Percentiles rank a stretch among this genome's conserved stretches.
These are phyloP conservation scores for Sinodicranocentrus sp. DNA, from an alignment of 2,888 invertebrate genomes.

Conservation along the genomic window DNA sequence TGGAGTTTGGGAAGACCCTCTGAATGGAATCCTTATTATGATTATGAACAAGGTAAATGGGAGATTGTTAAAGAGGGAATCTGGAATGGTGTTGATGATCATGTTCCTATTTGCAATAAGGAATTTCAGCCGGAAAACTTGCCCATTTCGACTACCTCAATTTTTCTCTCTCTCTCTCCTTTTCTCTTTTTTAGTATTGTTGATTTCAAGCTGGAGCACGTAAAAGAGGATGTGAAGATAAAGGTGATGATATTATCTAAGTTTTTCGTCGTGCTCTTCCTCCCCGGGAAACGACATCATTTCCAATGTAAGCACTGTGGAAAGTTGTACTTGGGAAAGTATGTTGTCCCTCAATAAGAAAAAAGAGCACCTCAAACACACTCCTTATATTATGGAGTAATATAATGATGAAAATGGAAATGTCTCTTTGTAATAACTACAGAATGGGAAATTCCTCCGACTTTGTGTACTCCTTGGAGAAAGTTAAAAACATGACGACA, in stretches of 20 bases:
- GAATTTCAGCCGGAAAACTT: constrained; percentile 26
- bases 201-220: constrained; percentile 12
- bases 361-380: too few relatives aligned
- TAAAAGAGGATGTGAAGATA: background rate
- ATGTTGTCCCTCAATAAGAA: constrained; percentile 19
- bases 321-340: background rate
- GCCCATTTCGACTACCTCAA: constrained; percentile 5
- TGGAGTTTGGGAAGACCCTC: constrained; percentile 4
- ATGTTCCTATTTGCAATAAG: constrained; percentile 49
- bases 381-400: constrained; percentile 7
- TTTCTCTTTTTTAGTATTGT: background rate
- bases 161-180: background rate
- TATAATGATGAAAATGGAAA: constrained; percentile 45
- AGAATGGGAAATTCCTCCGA: constrained; percentile 47
- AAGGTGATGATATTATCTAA: constrained; percentile 11
- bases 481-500: too few relatives aligned
- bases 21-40: constrained; percentile 42
- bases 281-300: background rate
- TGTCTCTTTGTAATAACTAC: constrained; percentile 42
- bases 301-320: background rate
- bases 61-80: constrained; percentile 29
- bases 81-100: constrained; percentile 11
- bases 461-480: constrained; percentile 1
- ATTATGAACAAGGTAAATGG: constrained; percentile 43
- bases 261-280: background rate